Base-by-base conservation (phyloP, 1,140 invertebrate genomes). In the Pygmarrhopalites habei region DNA sequence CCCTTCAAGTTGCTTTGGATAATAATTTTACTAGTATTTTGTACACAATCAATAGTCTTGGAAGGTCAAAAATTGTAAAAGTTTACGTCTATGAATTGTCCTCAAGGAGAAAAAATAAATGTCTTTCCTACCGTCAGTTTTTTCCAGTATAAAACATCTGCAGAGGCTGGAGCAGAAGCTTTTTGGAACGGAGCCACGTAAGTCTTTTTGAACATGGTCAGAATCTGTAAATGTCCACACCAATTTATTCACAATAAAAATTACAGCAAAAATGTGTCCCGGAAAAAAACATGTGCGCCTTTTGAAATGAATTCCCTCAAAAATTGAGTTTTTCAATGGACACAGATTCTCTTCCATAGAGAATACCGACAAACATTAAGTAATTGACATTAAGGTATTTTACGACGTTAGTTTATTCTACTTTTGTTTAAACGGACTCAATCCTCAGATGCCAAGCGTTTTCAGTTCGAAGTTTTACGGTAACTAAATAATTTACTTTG, bases 121-220 rank as follows among this genome's bases (percentile, higher is more conserved):
- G n/a, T n/a, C n/a, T n/a, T n/a, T 80, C 79, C 80, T 80, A 91
- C 89, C 63, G 83, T 81, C 71, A 89, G 80, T 74, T 88, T 84
- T 73, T 90, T 90, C 90, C 91, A 93, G 73, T 92, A 93, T 64
- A 86, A 74, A 69, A 80, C 81, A 78, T 93, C 90, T 32, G 82
- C 79, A 0, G 88, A 90, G 52, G 85, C 73, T 70, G 85, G 82
- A 41, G 84, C 79, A 2, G 81, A 80, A 29, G 80, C 77, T 73
- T 86, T 86, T 65, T 82, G 76, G 72, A 82, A 88, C n/a, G 85
- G 79, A 72, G 86, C 82, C 17, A 81, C 79, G 74, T 88, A 88
- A 44, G 85, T 83, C 76, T 83, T 85, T 71, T 88, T 88, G 73
- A 88, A 89, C 52, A 57, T 57, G 23, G 10, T 23, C 46, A 49